A percentile compares a stretch with the other conserved stretches of the same genome.
Conservation (phyloP, 2,797 vertebrate species). For the Sebastes vulpes region DNA sequence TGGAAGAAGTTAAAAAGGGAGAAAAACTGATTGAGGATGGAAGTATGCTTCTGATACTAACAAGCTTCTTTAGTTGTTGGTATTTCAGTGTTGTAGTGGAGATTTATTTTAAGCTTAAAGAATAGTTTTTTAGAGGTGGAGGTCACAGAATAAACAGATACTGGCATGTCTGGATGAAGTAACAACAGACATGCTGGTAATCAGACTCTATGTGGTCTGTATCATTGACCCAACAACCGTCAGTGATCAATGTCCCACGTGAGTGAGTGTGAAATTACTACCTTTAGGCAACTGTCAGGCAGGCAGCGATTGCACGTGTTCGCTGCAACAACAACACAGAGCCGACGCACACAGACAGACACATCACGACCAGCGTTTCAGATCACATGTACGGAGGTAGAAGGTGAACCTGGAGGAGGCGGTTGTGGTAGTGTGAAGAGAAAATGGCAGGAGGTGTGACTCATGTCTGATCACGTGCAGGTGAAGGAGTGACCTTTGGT, state of each 20-base stretch:
- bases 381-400: not conserved
- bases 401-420: not conserved
- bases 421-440: not conserved
- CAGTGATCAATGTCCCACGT: constrained; percentile 68
- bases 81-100: not conserved
- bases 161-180: constrained; percentile 20
- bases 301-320: constrained; percentile 52
- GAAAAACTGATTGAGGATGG: not conserved
- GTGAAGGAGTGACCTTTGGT: not conserved
- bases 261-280: constrained; percentile 54
- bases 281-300: constrained; percentile 52
- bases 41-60: not conserved
- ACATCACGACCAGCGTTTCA: not conserved
- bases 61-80: not conserved
- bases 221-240: constrained; percentile 47
- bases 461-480: not conserved
- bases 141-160: constrained; percentile 16
- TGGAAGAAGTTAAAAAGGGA: constrained; percentile 16
- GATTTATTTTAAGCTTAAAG: not conserved
- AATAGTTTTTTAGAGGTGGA: not conserved
- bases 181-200: constrained; percentile 10
- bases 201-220: constrained; percentile 21
- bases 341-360: not conserved
- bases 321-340: constrained; percentile 16
- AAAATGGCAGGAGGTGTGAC: not conserved